These are phyloP conservation scores for Merops nubicus DNA, from an alignment of 2,113 vertebrate genomes.

Conservation along the genomic window DNA sequence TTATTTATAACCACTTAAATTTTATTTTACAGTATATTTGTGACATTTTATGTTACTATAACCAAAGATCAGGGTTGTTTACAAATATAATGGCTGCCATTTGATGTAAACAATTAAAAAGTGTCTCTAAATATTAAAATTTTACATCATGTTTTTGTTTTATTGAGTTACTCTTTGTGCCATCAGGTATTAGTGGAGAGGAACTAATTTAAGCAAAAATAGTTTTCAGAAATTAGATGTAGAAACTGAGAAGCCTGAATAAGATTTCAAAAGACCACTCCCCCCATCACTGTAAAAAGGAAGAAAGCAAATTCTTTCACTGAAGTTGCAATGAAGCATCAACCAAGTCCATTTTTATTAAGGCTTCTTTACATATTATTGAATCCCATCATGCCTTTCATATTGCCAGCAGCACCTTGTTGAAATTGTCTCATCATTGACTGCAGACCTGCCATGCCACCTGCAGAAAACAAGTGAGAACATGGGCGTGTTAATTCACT, in stretches of 20 bases:
- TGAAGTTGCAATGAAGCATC: slow-evolving; percentile 70
- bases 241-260: slow-evolving; percentile 61
- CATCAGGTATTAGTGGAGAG: slow-evolving; percentile 64
- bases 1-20: slow-evolving; percentile 73
- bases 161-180: slow-evolving; percentile 68
- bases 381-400: slow-evolving; percentile 99
- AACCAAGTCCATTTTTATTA: slow-evolving; percentile 77
- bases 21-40: slow-evolving; percentile 84
- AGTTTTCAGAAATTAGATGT: slow-evolving; percentile 73
- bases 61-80: slow-evolving; percentile 74
- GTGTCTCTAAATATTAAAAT: slow-evolving; percentile 78
- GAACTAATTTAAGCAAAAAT: slow-evolving; percentile 76
- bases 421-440: slow-evolving; percentile 99
- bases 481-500: not conserved
- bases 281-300: slow-evolving; percentile 60
- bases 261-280: slow-evolving; percentile 57
- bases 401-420: slow-evolving; percentile 97
- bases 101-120: slow-evolving; percentile 79
- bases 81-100: slow-evolving; percentile 79
- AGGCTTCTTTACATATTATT: slow-evolving; percentile 96
- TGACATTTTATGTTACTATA: slow-evolving; percentile 75
- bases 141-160: slow-evolving; percentile 77
- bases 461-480: slow-evolving; percentile 68
- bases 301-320: slow-evolving; percentile 69
- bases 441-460: slow-evolving; percentile 97